Conservation (phyloP, 2,797 vertebrate genomes). For the Selene dorsalis region DNA sequence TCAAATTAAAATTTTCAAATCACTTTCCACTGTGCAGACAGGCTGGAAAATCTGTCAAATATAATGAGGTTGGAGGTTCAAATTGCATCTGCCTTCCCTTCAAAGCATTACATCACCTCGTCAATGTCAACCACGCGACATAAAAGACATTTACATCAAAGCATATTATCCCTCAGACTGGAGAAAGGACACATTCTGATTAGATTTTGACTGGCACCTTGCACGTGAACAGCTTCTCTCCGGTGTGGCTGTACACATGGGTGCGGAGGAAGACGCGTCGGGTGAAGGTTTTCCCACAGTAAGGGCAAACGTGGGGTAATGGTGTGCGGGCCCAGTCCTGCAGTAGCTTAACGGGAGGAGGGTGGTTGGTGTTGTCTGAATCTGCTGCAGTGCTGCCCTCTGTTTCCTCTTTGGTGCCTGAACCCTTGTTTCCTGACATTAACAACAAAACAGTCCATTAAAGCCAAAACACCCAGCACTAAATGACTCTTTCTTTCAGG, state of each 20-base stretch:
- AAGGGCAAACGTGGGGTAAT: conserved; percentile 87
- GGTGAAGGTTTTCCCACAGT: conserved; percentile 92
- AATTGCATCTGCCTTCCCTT: conserved; percentile 44
- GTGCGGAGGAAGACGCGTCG: conserved; percentile 91
- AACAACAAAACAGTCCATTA: conserved; percentile 26
- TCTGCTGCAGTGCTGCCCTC: conserved; percentile 59
- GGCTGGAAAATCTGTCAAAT: conserved; percentile 48
- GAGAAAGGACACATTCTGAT: conserved; percentile 37
- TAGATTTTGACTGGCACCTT: conserved; percentile 72
- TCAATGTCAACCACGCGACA: conserved; percentile 41
- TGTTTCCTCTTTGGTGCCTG: conserved; percentile 54
- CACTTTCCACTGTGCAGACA: conserved; percentile 31
- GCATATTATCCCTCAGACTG: conserved; percentile 31
- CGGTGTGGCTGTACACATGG: conserved; percentile 92
- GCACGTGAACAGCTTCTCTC: conserved; percentile 92
- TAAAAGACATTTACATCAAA: conserved; percentile 58
- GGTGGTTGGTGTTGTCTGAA: conserved; percentile 66
- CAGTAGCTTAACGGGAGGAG: conserved; percentile 80
- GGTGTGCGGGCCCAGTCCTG: conserved; percentile 80
- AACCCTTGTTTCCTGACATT: conserved; percentile 57
- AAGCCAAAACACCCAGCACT: conserved; percentile 9
- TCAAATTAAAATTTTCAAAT: conserved; percentile 19
- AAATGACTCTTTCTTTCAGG: neutral
- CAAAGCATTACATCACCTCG: conserved; percentile 63
- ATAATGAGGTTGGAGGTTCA: conserved; percentile 54